Evolutionary conservation across 2,113 vertebrate species (phyloP).

Genomic region (Antennarius striatus): DNA sequence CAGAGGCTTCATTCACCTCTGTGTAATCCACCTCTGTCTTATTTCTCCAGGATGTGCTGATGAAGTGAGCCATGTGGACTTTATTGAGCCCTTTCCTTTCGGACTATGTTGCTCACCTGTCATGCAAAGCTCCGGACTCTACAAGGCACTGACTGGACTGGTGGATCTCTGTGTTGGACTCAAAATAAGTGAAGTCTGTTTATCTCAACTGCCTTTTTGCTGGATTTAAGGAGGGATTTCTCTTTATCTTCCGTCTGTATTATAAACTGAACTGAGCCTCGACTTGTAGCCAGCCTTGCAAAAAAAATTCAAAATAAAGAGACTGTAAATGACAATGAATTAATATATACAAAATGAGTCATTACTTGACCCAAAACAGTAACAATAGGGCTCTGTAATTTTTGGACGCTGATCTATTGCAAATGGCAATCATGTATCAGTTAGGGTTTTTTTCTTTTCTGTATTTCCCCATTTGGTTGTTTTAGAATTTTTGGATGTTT

Average conservation of each 20-base stretch:
- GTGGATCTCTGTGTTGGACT: constrained; percentile 31
- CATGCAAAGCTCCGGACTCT: constrained; percentile 41
- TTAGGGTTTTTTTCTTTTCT: constrained; percentile 53
- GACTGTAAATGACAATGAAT: constrained; percentile 70
- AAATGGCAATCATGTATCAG: constrained; percentile 81
- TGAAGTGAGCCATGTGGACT: constrained; percentile 67
- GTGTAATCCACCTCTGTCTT: neutral
- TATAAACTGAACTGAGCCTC: constrained; percentile 72
- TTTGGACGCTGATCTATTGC: constrained; percentile 76
- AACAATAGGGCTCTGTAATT: constrained; percentile 71
- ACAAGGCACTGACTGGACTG: constrained; percentile 36
- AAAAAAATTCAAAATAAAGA: constrained; percentile 42
- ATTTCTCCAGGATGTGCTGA: constrained; percentile 68
- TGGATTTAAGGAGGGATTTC: constrained; percentile 65
- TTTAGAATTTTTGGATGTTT: constrained; percentile 62
- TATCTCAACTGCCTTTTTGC: constrained; percentile 61
- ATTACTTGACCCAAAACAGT: constrained; percentile 77
- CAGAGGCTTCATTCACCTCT: neutral
- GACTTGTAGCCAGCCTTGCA: constrained; percentile 69
- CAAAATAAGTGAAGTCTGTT: constrained; percentile 44
- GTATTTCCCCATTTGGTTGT: constrained; percentile 51
- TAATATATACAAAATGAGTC: constrained; percentile 70
- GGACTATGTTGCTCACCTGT: constrained; percentile 34
- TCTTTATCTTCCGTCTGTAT: constrained; percentile 63
- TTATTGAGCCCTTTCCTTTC: constrained; percentile 23